These are phyloP conservation scores for Aphelocoma californica DNA, from an alignment of 2,797 vertebrate genomes.

Conservation along the genomic window DNA sequence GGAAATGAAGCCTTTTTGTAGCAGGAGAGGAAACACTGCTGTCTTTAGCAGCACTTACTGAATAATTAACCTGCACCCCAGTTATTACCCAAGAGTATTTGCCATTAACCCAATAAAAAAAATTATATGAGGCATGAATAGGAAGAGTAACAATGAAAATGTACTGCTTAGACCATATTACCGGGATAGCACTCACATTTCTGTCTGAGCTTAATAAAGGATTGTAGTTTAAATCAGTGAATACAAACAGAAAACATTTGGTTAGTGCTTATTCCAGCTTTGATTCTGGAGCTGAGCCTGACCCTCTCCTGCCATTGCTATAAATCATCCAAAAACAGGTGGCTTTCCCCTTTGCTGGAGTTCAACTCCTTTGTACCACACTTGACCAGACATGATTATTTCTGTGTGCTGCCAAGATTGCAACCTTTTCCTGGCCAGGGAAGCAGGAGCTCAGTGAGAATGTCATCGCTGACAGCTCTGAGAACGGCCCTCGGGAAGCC, in stretches of 20 bases:
- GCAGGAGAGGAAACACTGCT: not conserved
- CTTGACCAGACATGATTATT: not conserved
- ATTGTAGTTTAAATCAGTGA: not conserved
- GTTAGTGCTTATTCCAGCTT: not conserved
- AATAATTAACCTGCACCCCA: slow-evolving; percentile 34
- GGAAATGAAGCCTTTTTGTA: not conserved
- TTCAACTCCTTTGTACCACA: not conserved
- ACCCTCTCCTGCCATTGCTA: not conserved
- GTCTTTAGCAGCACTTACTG: not conserved
- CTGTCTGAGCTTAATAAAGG: not conserved
- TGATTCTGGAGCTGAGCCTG: not conserved
- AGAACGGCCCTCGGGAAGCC: not conserved
- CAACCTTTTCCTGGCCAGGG: not conserved
- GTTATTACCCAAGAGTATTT: not conserved
- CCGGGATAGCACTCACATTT: not conserved
- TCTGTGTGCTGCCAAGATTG: not conserved
- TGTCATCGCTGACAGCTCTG: not conserved
- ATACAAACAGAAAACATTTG: not conserved
- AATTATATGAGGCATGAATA: not conserved
- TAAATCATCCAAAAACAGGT: not conserved
- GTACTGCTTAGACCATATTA: not conserved
- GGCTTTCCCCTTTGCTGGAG: not conserved
- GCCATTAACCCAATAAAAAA: not conserved
- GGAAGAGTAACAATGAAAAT: not conserved
- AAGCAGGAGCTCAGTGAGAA: not conserved